Evolutionary conservation across 1,140 invertebrate genomes (phyloP).

Genomic region (Megalonaias nervosa): DNA sequence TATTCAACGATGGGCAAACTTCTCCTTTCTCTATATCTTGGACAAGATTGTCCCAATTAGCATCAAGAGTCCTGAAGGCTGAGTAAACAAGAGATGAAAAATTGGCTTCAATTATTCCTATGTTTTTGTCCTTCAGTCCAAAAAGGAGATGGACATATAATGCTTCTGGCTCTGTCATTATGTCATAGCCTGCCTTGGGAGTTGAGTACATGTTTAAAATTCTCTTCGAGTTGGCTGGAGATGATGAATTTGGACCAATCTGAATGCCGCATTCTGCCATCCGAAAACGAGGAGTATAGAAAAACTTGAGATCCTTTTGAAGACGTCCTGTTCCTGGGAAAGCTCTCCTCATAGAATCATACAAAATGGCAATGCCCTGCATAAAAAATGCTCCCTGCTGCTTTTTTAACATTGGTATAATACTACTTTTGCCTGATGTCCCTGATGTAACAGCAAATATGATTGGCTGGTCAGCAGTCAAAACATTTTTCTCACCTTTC

Average conservation of each 20-base stretch:
- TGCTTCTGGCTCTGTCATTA: constrained; percentile 65
- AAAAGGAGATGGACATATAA: constrained; percentile 69
- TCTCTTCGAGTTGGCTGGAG: constrained; percentile 61
- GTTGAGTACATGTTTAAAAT: constrained; percentile 67
- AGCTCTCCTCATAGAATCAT: constrained; percentile 49
- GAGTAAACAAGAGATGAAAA: constrained; percentile 67
- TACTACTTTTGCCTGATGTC: constrained; percentile 64
- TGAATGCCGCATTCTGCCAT: constrained; percentile 56
- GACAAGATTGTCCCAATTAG: constrained; percentile 51
- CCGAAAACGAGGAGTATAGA: constrained; percentile 64
- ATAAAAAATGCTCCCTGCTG: constrained; percentile 62
- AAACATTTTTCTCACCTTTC: constrained; percentile 60
- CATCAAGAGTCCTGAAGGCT: constrained; percentile 57
- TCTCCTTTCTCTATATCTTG: constrained; percentile 61
- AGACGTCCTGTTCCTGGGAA: constrained; percentile 51
- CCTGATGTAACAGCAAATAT: constrained; percentile 69
- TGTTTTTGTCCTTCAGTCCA: constrained; percentile 61
- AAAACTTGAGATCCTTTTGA: constrained; percentile 66
- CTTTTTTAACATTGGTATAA: constrained; percentile 59
- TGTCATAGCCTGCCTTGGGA: constrained; percentile 61
- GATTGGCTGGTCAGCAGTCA: constrained; percentile 53
- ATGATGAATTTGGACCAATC: constrained; percentile 68
- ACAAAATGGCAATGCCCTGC: constrained; percentile 60
- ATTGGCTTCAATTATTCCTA: constrained; percentile 69
- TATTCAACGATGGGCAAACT: constrained; percentile 53